phyloP scores from a whole-genome alignment of 64 coral and sea anemone genomes.

The Platygyra sinensis region DNA sequence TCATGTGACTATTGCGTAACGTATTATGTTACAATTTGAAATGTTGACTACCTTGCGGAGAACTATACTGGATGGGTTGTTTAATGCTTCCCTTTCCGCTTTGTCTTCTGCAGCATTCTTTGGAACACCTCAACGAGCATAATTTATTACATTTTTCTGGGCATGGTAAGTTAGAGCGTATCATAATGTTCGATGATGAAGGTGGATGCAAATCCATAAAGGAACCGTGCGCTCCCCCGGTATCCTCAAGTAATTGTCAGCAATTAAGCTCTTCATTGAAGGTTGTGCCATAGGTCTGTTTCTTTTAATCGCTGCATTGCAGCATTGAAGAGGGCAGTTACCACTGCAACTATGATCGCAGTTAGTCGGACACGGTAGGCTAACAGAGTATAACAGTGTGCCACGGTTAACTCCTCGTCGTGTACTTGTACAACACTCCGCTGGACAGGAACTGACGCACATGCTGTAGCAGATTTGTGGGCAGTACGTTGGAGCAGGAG shows the following conservation, averaged over 20 bases:
- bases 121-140: conserved; percentile 58
- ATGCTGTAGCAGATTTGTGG: background rate
- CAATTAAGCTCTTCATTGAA: background rate
- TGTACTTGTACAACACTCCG: background rate
- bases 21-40: background rate
- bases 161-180: conserved; percentile 24
- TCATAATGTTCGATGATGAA: background rate
- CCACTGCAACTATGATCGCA: conserved; percentile 9
- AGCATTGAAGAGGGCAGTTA: background rate
- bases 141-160: conserved; percentile 45
- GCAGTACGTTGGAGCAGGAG: background rate
- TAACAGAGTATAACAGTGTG: background rate
- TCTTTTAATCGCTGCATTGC: background rate
- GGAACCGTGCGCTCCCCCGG: background rate
- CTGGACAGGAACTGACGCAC: conserved; percentile 21
- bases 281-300: background rate
- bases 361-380: background rate
- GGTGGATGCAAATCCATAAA: background rate
- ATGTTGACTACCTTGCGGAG: background rate
- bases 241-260: background rate
- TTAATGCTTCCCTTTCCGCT: background rate
- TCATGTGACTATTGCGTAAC: no score
- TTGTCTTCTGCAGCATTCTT: conserved; percentile 54
- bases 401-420: background rate
- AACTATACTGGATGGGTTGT: background rate